Evolutionary conservation across 2,797 vertebrate genomes (phyloP), one percentile per base, ranked within the genome.

Genomic region (Girardinus metallicus): DNA sequence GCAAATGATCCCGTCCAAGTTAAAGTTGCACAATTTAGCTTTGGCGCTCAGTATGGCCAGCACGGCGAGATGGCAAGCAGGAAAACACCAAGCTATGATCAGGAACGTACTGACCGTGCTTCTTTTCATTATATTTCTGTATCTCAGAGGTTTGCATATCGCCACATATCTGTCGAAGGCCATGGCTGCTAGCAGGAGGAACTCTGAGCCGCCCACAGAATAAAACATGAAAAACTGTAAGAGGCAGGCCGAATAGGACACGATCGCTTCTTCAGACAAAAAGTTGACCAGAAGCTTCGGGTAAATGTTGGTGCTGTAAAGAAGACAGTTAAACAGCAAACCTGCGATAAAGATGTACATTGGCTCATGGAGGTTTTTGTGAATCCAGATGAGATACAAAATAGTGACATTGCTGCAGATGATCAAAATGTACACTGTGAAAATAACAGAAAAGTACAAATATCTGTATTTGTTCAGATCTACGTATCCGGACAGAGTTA

Each of bases 321-420:
- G 0, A 47, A 89, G 16, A 39, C 84, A 77, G 60, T 92, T 93
- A 0, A 80, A 0, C 3, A 90, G 72, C 70, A 93, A 77, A 76
- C 85, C 88, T 9, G 84, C 85, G 46, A 92, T 91, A 10, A 93
- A 93, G 55, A 93, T 31, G 29, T 91, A 92, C 91, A 93, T 92
- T 0, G 91, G 92, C 71, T 92, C 85, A 76, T 92, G 92, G 34
- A 93, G 89, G 76, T 71, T 82, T 62, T 73, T 43, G 21, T 87
- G 76, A n/a, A 10, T 31, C 16, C 47, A 13, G 2, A 93, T 84
- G 0, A 92, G 4, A 29, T 12, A 83, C 1, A 92, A 36, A 10
- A 93, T 78, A 5, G 64, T 55, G 1, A 4, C 49, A 81, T 93
- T 93, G 51, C 46, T 49, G 39, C 77, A 90, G 0, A 91, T 39